phyloP scores from a whole-genome alignment of 2,797 vertebrate species.

The Taeniopygia guttata region DNA sequence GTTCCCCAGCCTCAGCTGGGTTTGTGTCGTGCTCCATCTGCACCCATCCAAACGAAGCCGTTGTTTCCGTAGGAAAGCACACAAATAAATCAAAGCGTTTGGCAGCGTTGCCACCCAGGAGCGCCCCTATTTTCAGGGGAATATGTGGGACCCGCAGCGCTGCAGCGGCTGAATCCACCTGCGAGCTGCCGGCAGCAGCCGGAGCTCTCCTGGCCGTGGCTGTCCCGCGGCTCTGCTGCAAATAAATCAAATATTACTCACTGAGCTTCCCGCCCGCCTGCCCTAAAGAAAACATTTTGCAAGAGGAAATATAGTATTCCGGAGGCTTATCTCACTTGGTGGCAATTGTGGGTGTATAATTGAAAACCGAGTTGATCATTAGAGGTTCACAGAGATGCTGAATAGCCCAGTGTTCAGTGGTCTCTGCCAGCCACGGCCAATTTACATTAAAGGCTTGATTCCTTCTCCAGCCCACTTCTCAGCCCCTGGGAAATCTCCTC shows the following conservation, averaged over 20 bases:
- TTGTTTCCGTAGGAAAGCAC: neutral
- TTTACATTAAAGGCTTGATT: slow-evolving; percentile 61
- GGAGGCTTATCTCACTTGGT: slow-evolving; percentile 58
- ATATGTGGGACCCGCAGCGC: rapidly evolving
- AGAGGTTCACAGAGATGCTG: slow-evolving; percentile 59
- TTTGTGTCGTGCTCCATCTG: neutral
- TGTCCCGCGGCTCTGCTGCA: neutral
- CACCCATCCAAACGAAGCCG: neutral
- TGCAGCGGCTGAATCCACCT: neutral
- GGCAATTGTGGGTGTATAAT: slow-evolving; percentile 52
- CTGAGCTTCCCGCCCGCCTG: neutral
- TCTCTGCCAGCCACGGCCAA: slow-evolving; percentile 47
- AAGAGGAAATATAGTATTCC: slow-evolving; percentile 47
- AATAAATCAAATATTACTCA: neutral
- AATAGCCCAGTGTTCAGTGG: slow-evolving; percentile 50
- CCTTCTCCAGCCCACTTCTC: slow-evolving; percentile 47
- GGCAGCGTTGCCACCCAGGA: neutral
- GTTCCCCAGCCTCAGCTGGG: neutral
- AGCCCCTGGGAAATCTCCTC: slow-evolving; percentile 48
- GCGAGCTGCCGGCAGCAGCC: rapidly evolving
- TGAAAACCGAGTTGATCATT: slow-evolving; percentile 54
- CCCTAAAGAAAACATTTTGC: slow-evolving; percentile 39
- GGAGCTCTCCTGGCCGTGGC: neutral
- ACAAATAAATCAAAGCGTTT: neutral
- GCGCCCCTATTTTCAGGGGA: neutral